Percentiles rank a stretch among this genome's conserved stretches.
Conservation (phyloP, 1,140 invertebrate species). For the Magallana angulata region DNA sequence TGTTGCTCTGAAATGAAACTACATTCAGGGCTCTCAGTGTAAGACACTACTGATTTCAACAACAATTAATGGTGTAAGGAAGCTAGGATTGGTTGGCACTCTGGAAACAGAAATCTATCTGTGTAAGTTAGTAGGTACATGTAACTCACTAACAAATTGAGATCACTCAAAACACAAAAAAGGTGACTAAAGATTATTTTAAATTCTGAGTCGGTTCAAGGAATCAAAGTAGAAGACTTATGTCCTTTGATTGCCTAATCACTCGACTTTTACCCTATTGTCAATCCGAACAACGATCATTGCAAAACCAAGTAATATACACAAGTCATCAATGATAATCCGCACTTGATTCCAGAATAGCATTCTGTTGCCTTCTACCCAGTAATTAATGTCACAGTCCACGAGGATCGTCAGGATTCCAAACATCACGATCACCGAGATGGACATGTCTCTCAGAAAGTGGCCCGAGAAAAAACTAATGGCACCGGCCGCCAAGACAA, state of each 20-base stretch:
- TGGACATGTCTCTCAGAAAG: slow-evolving; percentile 65
- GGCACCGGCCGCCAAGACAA: slow-evolving; percentile 64
- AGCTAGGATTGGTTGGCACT: not conserved
- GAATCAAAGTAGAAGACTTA: too few relatives aligned
- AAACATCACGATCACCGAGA: slow-evolving; percentile 59
- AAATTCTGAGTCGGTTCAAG: too few relatives aligned
- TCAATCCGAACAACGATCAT: slow-evolving; percentile 56
- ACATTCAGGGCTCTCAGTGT: too few relatives aligned
- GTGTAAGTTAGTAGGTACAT: too few relatives aligned
- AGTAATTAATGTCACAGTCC: slow-evolving; percentile 66
- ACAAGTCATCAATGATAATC: slow-evolving; percentile 62
- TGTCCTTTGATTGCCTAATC: not conserved
- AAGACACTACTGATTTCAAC: too few relatives aligned
- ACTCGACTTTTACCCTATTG: slow-evolving; percentile 62
- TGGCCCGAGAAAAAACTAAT: slow-evolving; percentile 71
- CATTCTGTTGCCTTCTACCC: slow-evolving; percentile 60
- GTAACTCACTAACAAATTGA: too few relatives aligned
- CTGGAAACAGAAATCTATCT: not conserved
- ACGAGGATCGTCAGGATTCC: slow-evolving; percentile 59
- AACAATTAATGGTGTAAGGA: not conserved
- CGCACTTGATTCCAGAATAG: slow-evolving; percentile 68
- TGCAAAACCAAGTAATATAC: slow-evolving; percentile 61
- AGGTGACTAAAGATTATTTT: too few relatives aligned
- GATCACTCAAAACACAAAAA: too few relatives aligned
- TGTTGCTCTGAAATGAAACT: too few relatives aligned